These are phyloP conservation scores for Esperia sulphurella DNA, from an alignment of 2,888 invertebrate species.

Conservation along the genomic window DNA sequence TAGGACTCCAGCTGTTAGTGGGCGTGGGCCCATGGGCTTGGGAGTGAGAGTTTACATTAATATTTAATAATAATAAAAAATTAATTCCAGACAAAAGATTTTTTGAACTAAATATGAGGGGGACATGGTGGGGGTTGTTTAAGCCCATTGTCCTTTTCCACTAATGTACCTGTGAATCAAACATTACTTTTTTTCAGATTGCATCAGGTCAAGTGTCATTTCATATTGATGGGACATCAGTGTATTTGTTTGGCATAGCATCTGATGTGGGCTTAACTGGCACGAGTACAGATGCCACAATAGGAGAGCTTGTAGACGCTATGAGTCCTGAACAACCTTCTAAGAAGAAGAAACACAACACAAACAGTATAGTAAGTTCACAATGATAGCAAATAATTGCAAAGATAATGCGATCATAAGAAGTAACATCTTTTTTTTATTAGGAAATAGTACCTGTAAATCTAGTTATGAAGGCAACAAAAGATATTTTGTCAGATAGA, in stretches of 20 bases:
- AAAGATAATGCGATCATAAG: neutral
- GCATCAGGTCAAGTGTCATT: conserved; percentile 87
- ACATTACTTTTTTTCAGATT: conserved; percentile 53
- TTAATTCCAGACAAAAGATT: too few species aligned
- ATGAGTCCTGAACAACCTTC: conserved; percentile 57
- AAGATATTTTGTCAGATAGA: conserved; percentile 75
- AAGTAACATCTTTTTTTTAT: conserved; percentile 19
- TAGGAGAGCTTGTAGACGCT: conserved; percentile 73
- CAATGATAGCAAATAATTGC: neutral
- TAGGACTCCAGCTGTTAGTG: too few species aligned
- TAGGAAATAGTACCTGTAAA: conserved; percentile 81
- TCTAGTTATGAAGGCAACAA: conserved; percentile 81
- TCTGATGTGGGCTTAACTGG: conserved; percentile 78
- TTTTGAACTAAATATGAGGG: too few species aligned
- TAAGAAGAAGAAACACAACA: conserved; percentile 65
- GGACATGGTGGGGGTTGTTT: too few species aligned
- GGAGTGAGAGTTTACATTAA: too few species aligned
- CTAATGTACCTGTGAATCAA: too few species aligned
- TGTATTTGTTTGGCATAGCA: conserved; percentile 82
- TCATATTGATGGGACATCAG: conserved; percentile 81
- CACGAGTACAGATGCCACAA: conserved; percentile 67
- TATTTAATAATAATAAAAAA: too few species aligned
- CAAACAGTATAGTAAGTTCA: conserved; percentile 53
- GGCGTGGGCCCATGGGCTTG: too few species aligned
- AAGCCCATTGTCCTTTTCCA: too few species aligned